Evolutionary conservation across 2,113 vertebrate species (phyloP).

Genomic region (Oncorhynchus kisutch): DNA sequence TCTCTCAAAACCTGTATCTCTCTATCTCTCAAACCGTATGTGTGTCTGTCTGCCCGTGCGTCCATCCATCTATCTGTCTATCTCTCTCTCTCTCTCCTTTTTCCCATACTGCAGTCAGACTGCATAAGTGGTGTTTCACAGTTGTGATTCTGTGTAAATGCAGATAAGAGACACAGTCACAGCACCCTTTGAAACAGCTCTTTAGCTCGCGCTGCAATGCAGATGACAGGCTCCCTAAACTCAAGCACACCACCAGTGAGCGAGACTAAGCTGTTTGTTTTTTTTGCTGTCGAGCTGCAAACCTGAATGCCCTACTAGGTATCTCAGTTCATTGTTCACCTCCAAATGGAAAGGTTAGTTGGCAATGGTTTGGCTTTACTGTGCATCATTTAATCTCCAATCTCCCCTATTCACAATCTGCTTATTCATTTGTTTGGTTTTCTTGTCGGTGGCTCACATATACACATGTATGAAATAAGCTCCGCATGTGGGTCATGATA

Average conservation of each 20-base stretch:
- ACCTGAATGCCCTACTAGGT: not conserved
- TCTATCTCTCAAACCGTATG: too few relatives aligned
- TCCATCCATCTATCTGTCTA: not conserved
- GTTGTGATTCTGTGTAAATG: constrained; percentile 13
- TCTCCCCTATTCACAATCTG: not conserved
- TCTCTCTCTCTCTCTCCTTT: not conserved
- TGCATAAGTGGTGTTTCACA: not conserved
- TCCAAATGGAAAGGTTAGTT: constrained; percentile 23
- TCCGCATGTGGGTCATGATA: constrained; percentile 3
- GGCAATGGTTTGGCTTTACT: not conserved
- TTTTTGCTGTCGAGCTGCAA: not conserved
- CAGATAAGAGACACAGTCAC: constrained; percentile 24
- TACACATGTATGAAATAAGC: not conserved
- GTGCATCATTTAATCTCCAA: too few relatives aligned
- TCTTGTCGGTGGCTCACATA: constrained; percentile 5
- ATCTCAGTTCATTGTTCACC: constrained; percentile 6
- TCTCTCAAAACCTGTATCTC: too few relatives aligned
- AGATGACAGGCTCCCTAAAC: constrained; percentile 48
- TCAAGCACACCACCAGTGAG: constrained; percentile 5
- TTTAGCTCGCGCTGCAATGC: constrained; percentile 64
- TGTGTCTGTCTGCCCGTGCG: not conserved
- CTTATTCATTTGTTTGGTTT: not conserved
- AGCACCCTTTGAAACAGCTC: constrained; percentile 40
- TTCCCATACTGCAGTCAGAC: not conserved
- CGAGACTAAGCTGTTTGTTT: not conserved